A percentile compares a stretch with the other conserved stretches of the same genome.
phyloP scores from a whole-genome alignment of 23 tunicate genomes.

The Phallusia fumigata region DNA sequence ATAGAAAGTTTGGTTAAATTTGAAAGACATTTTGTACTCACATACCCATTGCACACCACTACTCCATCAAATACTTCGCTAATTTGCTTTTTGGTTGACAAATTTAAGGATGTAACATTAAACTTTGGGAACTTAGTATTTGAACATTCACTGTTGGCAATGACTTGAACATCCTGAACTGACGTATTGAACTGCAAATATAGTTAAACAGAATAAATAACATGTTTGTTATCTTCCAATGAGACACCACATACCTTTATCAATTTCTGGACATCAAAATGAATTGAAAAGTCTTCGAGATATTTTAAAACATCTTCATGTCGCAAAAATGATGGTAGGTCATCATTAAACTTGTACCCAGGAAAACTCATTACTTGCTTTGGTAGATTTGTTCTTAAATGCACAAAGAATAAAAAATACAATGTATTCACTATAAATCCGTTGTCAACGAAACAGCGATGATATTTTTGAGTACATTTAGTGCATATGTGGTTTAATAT shows the following conservation, averaged over 20 bases:
- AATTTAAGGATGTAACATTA: slow-evolving; percentile 36
- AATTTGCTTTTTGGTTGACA: slow-evolving; percentile 7
- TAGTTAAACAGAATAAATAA: no score
- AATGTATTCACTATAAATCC: no score
- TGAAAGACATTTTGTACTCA: no score
- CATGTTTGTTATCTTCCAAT: no score
- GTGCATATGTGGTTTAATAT: no score
- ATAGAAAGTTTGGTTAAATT: no score
- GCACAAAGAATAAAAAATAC: no score
- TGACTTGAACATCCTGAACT: slow-evolving; percentile 42
- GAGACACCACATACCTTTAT: slow-evolving; percentile 44
- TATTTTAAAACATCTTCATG: slow-evolving; percentile 61
- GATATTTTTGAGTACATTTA: no score
- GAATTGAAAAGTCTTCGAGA: slow-evolving; percentile 36
- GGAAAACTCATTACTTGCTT: slow-evolving; percentile 92
- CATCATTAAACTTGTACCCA: slow-evolving; percentile 58
- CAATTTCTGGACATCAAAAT: slow-evolving; percentile 41
- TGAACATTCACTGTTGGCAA: neutral
- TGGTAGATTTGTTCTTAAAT: slow-evolving; percentile 73
- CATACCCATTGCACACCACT: slow-evolving; percentile 85
- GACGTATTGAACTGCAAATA: slow-evolving; percentile 44
- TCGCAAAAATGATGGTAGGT: slow-evolving; percentile 57
- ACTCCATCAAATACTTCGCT: slow-evolving; percentile 67
- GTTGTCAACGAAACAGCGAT: no score
- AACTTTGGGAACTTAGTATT: slow-evolving; percentile 22